Base-by-base conservation (phyloP, 2,888 invertebrate species). In the Phymatocera aterrima region DNA sequence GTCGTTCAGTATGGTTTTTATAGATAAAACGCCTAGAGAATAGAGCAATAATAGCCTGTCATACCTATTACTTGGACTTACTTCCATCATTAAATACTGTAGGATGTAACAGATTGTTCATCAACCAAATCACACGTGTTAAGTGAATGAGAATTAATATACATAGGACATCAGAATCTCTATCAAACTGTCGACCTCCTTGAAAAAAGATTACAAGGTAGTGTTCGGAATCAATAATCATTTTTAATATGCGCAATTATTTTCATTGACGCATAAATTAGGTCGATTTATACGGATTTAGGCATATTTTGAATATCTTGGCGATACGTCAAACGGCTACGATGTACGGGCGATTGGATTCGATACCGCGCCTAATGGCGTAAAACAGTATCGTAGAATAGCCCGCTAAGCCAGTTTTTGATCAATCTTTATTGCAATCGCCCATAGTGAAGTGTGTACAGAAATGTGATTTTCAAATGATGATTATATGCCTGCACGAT, bases 201-300 rank as follows among this genome's bases (percentile, higher is more conserved):
- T 51, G 72, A 72, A 18, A 21, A 72, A 72, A 15, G 31, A 72
- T 72, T 72, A 51, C 48, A 72, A 72, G 51, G 72, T 51, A 64
- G 61, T 64, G 28, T 51, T 51, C 48, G 34, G 51, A 72, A 12
- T 18, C n/a, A 18, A 51, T 31, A 34, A 34, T 72, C 31, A 51
- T 15, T 51, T 34, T 43, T 12, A 51, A 60, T 60, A 28, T 0
- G 3, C 4, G 21, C 28, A 21, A 57, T 57, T 5, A 57, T 46
- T 43, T 43, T n/a, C 10, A 46, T 12, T 46, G 68, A 43, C 6
- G 34, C 12, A 28, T 6, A 0, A 64, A 21, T 37, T 34, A 1
- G 6, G 8, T 57, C 48, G 18, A 48, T 48, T 51, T 10, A 6
- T 10, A 10, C 24, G 12, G 8, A 6, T 54, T 24, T 28, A 54